A percentile compares a stretch with the other conserved stretches of the same genome.
phyloP scores from a whole-genome alignment of 2,888 invertebrate genomes.

The Campoletis raptor region DNA sequence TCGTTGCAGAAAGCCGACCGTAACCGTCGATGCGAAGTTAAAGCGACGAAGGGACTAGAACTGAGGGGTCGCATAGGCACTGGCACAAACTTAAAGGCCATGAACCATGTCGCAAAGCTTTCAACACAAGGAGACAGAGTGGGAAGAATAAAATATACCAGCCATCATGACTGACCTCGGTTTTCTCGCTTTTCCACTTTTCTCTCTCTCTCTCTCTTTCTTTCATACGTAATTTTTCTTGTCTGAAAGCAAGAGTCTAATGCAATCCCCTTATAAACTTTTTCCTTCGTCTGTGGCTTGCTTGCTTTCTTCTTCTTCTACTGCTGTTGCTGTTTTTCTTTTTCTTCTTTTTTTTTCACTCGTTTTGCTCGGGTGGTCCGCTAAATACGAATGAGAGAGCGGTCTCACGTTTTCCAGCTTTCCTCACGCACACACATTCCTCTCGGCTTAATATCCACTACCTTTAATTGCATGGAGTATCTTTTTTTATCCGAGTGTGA shows the following conservation, averaged over 20 bases:
- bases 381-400: constrained; percentile 33
- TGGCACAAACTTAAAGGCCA: constrained; percentile 26
- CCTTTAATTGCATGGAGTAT: constrained; percentile 16
- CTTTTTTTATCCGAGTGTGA: background rate
- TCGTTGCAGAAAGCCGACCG: background rate
- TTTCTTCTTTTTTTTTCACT: background rate
- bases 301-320: background rate
- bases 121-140: background rate
- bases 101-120: constrained; percentile 32
- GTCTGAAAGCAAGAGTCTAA: background rate
- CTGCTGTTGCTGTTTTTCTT: background rate
- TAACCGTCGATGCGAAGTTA: background rate
- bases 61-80: background rate
- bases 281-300: background rate
- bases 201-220: background rate
- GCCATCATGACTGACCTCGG: background rate
- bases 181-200: background rate
- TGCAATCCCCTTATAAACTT: constrained; percentile 22
- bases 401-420: constrained; percentile 30
- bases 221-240: background rate
- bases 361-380: constrained; percentile 26
- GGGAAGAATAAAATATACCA: background rate
- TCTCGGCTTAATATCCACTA: background rate
- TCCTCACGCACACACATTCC: background rate
- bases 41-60: background rate